Conservation (phyloP, 1,140 invertebrate species). For the Tetragnatha versicolor region DNA sequence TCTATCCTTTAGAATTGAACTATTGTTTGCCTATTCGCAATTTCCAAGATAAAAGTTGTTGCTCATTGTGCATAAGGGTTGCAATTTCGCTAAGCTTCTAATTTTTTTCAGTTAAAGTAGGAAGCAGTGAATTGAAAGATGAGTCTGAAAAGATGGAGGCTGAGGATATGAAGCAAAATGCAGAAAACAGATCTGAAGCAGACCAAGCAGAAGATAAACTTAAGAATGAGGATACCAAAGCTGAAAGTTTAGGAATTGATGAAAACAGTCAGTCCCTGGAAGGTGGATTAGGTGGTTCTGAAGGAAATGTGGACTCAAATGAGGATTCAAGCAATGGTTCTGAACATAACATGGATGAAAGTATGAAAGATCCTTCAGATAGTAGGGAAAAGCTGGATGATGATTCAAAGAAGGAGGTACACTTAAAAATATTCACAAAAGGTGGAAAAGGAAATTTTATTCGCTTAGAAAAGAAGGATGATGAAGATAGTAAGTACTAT, state of each 20-base stretch:
- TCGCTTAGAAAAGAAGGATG: conserved; percentile 32
- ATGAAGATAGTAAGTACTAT: conserved; percentile 36
- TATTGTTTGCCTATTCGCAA: no score
- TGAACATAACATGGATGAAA: neutral
- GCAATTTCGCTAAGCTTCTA: neutral
- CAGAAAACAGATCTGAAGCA: neutral
- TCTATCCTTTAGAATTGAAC: no score
- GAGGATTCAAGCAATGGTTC: conserved; percentile 32
- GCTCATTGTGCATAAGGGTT: no score
- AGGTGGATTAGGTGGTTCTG: neutral
- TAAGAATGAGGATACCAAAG: conserved; percentile 45
- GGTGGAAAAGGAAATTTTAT: conserved; percentile 52
- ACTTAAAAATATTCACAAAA: conserved; percentile 50
- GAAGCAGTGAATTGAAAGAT: neutral
- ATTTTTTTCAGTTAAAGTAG: conserved; percentile 15
- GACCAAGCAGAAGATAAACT: conserved; percentile 43
- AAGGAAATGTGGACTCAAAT: neutral
- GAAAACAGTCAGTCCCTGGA: conserved; percentile 37
- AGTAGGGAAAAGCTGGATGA: conserved; percentile 16
- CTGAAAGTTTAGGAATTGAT: conserved; percentile 38
- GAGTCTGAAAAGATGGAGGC: neutral
- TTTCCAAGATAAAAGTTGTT: no score
- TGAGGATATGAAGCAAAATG: neutral
- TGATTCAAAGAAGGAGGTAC: conserved; percentile 22
- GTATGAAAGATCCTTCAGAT: neutral